Base-by-base conservation (phyloP, 2,888 invertebrate species). In the Leistus spinibarbis region DNA sequence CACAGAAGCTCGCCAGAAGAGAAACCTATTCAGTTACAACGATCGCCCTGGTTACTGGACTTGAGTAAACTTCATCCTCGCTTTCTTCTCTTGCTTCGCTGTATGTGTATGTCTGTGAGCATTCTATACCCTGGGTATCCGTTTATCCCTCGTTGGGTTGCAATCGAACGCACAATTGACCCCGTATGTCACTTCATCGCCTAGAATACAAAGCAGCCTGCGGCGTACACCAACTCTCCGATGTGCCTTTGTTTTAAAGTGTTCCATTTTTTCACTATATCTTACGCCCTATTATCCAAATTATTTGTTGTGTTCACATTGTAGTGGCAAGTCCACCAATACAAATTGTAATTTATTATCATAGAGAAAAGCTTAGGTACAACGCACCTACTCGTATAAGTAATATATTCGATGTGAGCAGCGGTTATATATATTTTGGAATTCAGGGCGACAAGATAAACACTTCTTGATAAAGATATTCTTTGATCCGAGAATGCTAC, bases 151-250 rank as follows among this genome's bases (percentile, higher is more conserved):
- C 79, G 80, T 80, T 81, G 81, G 79, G 78, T 79, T 79, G 80
- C 81, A 81, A 81, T 82, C 81, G 81, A 82, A 82, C 82, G 81
- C 80, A 81, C 81, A 82, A 82, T 82, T 81, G 81, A 80, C 80
- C 81, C 81, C 81, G 81, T 82, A 82, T 81, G 82, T 82, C 81
- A 82, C 80, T 80, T 80, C 80, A 80, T 81, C 80, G 80, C 79
- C 76, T 79, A 79, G 82, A 81, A 82, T 82, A 82, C 81, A 81
- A 82, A 82, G 81, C 81, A 81, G 79, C 76, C 80, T 80, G 80
- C 80, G 79, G 78, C 78, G 13, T 13, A 78, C 79, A 80, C 78
- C 79, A 80, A 81, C 81, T 80, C 81, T 80, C 80, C 79, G 79
- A 79, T 79, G 80, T 80, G 80, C 40, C 80, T 80, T 81, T 81